Evolutionary conservation across 2,113 vertebrate genomes (phyloP), one percentile per base, ranked within the genome.

Genomic region (Melierax canorus): DNA sequence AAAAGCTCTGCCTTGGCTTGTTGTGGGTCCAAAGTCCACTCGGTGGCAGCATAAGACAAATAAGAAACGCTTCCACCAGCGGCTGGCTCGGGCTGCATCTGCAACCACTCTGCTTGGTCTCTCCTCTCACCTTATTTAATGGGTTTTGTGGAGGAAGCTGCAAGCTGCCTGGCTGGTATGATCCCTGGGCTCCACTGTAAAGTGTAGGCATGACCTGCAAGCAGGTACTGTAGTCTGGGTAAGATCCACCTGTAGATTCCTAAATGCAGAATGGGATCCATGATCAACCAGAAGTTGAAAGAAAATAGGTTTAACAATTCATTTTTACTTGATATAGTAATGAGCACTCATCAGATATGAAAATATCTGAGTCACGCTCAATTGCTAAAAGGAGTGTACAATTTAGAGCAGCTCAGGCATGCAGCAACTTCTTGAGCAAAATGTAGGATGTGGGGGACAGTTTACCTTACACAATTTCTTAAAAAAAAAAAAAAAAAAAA

Each of bases 201-300:
- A 98, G 98, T 60, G 98, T 95, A 96, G 98, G 98, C 68, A 98
- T 83, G 13, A 98, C 98, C 94, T 98, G 98, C 97, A 99, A 98
- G 98, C 98, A 98, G 87, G 98, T 96, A 41, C 78, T 98, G 97
- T 98, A 98, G 92, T 97, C 98, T 58, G 98, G 97, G 77, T 98
- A 98, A 74, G 96, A 93, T 36, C 98, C 89, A 51, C 97, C 97
- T 9, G 96, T 46, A 41, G 97, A 85, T 91, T 97, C 96, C 98
- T 99, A 95, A 38, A 90, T 75, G 78, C 21, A 98, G 24, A 53
- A 67, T 0, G 60, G 92, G 67, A 90, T 72, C 83, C 71, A 38
- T 2, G 43, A 69, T 84, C 83, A 82, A 48, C 34, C 60, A 43
- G 56, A 51, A 62, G 11, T 11, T 59, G 67, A 50, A 83, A 60